A percentile compares a stretch with the other conserved stretches of the same genome.
These are phyloP conservation scores for Paedocypris micromegethes DNA, from an alignment of 2,797 vertebrate species.

Conservation along the genomic window DNA sequence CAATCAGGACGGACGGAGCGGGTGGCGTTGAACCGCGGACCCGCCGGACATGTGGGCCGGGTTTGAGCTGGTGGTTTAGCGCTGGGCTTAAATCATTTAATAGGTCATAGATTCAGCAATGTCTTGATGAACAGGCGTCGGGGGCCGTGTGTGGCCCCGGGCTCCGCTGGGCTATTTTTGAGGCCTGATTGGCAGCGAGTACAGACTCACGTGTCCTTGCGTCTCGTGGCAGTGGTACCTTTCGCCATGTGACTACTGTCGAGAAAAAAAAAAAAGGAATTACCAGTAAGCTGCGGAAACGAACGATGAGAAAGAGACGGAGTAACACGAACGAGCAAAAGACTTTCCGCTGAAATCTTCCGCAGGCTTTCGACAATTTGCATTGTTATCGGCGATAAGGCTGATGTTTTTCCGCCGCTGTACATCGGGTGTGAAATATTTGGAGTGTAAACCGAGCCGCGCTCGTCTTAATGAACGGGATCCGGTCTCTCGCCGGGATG, in stretches of 20 bases:
- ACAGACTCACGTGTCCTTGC: conserved; percentile 60
- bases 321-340: conserved; percentile 58
- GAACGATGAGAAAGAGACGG: conserved; percentile 54
- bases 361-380: conserved; percentile 60
- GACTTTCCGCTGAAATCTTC: conserved; percentile 69
- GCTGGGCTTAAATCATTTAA: conserved; percentile 19
- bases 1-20: conserved; percentile 54
- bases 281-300: conserved; percentile 64
- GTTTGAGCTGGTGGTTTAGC: neutral
- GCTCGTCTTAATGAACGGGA: conserved; percentile 71
- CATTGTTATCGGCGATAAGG: conserved; percentile 75
- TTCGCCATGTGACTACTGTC: conserved; percentile 62
- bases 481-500: conserved; percentile 62
- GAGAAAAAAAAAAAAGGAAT: conserved; percentile 55
- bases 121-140: conserved; percentile 28
- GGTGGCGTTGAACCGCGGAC: neutral
- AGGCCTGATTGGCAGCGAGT: conserved; percentile 65
- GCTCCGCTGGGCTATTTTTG: conserved; percentile 61
- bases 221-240: conserved; percentile 69
- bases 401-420: conserved; percentile 71
- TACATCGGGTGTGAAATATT: conserved; percentile 67
- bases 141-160: conserved; percentile 50
- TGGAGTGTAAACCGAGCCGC: conserved; percentile 70
- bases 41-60: conserved; percentile 3
- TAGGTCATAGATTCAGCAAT: conserved; percentile 16